Percentiles rank a stretch among this genome's conserved stretches.
Evolutionary conservation across 2,113 vertebrate genomes (phyloP).

Genomic region (Hiodon alosoides): DNA sequence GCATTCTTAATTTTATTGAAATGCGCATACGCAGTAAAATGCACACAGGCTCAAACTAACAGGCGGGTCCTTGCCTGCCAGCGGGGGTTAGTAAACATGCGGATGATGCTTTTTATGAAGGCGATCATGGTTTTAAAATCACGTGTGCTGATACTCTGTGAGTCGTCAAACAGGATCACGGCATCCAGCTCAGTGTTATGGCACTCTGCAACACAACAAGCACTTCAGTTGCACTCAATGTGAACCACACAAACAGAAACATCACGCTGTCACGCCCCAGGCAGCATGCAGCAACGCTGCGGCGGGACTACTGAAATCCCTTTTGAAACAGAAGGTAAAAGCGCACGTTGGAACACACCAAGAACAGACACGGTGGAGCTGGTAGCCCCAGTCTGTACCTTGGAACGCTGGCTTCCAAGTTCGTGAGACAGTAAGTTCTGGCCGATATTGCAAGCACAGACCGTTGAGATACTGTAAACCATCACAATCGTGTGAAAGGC

Average conservation of each 20-base stretch:
- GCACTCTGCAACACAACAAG: constrained; percentile 46
- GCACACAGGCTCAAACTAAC: neutral
- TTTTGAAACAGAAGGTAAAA: too few species aligned
- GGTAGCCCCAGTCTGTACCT: constrained; percentile 34
- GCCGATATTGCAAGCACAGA: constrained; percentile 43
- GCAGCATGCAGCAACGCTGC: neutral
- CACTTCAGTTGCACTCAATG: neutral
- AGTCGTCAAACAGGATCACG: constrained; percentile 62
- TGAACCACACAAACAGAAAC: neutral
- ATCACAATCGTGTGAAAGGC: constrained; percentile 37
- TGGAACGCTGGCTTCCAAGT: constrained; percentile 39
- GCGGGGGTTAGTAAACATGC: constrained; percentile 39
- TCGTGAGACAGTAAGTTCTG: constrained; percentile 1
- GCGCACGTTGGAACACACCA: neutral
- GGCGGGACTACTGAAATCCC: too few species aligned
- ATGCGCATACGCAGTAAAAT: neutral
- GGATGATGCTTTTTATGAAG: constrained; percentile 55
- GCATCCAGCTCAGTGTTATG: constrained; percentile 52
- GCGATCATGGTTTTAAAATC: constrained; percentile 60
- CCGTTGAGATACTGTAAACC: constrained; percentile 45
- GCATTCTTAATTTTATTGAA: neutral
- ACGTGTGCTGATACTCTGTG: constrained; percentile 14
- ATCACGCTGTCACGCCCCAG: neutral
- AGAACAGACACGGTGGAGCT: neutral
- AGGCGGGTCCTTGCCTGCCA: constrained; percentile 45